Conservation (phyloP, 2,797 vertebrate species). For the Galaxias olidus region DNA sequence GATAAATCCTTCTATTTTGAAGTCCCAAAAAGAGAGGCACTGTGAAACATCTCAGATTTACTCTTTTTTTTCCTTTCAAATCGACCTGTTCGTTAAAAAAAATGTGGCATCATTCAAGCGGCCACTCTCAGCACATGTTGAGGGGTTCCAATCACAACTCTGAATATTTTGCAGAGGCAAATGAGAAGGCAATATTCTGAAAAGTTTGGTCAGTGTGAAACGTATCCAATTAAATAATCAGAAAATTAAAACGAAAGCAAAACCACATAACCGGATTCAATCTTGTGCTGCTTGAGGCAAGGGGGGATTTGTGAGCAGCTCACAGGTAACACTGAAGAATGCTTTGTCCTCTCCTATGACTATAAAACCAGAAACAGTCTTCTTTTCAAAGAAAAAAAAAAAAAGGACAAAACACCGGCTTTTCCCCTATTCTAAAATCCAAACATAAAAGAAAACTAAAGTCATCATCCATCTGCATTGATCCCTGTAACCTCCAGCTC, state of each 20-base stretch:
- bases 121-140: not conserved
- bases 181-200: constrained; percentile 18
- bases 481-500: constrained; percentile 36
- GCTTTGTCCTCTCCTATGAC: constrained; percentile 9
- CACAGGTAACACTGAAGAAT: constrained; percentile 5
- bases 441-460: constrained; percentile 52
- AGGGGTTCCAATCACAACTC: not conserved
- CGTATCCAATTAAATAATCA: constrained; percentile 7
- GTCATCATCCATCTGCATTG: constrained; percentile 45
- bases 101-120: not conserved
- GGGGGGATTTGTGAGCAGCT: not conserved
- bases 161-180: not conserved
- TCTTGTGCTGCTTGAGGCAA: constrained; percentile 18
- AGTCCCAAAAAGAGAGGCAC: constrained; percentile 9
- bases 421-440: constrained; percentile 29
- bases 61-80: not conserved
- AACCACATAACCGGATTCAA: not conserved
- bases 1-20: not conserved
- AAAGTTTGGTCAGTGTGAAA: constrained; percentile 23
- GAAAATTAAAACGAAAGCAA: not conserved
- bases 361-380: constrained; percentile 14
- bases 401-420: constrained; percentile 19
- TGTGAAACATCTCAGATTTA: not conserved
- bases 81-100: not conserved
- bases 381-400: constrained; percentile 12